Base-by-base conservation (phyloP, 2,888 invertebrate species). In the Girardia tigrina region DNA sequence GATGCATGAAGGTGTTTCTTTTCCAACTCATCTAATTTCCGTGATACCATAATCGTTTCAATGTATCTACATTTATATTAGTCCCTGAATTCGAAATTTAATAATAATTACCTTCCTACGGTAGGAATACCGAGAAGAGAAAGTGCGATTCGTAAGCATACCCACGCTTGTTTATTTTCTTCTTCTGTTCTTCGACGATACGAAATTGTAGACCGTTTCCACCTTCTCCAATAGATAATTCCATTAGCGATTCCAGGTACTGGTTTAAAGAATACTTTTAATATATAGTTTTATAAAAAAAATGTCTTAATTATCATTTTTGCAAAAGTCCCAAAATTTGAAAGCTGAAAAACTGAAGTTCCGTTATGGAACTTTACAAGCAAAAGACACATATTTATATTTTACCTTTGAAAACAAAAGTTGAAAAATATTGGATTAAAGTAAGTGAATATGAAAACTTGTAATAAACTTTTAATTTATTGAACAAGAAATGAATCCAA, bases 161-260 rank as follows among this genome's bases (percentile, higher is more conserved):
- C 73, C 73, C 73, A 72, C 28, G 73, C 73, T 29, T 72, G 29
- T n/a, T 72, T 72, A 36, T 72, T 72, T 29, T 72, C 73, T 72
- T 72, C 73, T 29, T 72, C 28, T n/a, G 26, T 29, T 8, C 36
- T 56, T 29, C 36, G 73, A 14, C 73, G 73, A 28, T 28, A 26
- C 12, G 4, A 20, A 14, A 8, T 6, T 4, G 28, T 23, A 6
- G 73, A 72, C 4, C 73, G 73, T 72, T 72, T 28, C 26, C 28
- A 72, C n/a, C 73, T 28, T 72, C n/a, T 29, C 28, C 36, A 72
- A 36, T 72, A 72, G 23, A 72, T 36, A 29, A 72, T 36, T 6
- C 29, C 28, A 72, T 72, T 72, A 4, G 29, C 73, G 4, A 72
- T 72, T 26, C 73, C 73, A 14, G 73, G 73, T 20, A 72, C 73